phyloP scores from a whole-genome alignment of 2,797 vertebrate species.

The Crenuchus spilurus region DNA sequence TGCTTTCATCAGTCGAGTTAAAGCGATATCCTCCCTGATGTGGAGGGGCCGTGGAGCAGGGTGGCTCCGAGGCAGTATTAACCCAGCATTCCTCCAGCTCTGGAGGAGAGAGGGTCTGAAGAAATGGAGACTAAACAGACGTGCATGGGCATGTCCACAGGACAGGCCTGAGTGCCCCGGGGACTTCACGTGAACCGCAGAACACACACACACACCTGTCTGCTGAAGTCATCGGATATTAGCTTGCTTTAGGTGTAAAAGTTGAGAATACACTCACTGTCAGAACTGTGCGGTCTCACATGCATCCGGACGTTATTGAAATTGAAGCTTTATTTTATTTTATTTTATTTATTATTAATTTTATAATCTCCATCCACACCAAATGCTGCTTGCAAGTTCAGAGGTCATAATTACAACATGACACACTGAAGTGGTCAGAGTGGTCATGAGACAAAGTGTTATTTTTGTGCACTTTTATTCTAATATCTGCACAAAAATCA shows the following conservation, averaged over 20 bases:
- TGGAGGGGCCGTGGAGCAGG: constrained; percentile 26
- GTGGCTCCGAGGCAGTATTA: constrained; percentile 38
- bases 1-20: constrained; percentile 75
- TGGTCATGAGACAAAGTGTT: no score
- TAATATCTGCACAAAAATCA: no score
- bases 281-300: no score
- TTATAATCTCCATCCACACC: no score
- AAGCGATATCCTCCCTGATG: constrained; percentile 63
- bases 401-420: no score
- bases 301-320: no score
- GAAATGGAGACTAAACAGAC: constrained; percentile 47
- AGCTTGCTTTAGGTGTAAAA: neutral
- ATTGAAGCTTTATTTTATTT: no score
- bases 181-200: constrained; percentile 35
- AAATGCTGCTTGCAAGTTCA: no score
- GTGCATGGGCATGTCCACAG: constrained; percentile 44
- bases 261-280: no score
- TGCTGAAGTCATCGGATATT: constrained; percentile 34
- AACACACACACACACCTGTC: constrained; percentile 27
- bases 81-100: constrained; percentile 40
- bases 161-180: constrained; percentile 51
- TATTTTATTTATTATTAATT: no score
- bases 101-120: constrained; percentile 11
- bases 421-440: no score
- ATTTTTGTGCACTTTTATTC: no score